Percentiles rank a stretch among this genome's conserved stretches.
These are phyloP conservation scores for Tachina grossa DNA, from an alignment of 2,888 invertebrate species.

Conservation along the genomic window DNA sequence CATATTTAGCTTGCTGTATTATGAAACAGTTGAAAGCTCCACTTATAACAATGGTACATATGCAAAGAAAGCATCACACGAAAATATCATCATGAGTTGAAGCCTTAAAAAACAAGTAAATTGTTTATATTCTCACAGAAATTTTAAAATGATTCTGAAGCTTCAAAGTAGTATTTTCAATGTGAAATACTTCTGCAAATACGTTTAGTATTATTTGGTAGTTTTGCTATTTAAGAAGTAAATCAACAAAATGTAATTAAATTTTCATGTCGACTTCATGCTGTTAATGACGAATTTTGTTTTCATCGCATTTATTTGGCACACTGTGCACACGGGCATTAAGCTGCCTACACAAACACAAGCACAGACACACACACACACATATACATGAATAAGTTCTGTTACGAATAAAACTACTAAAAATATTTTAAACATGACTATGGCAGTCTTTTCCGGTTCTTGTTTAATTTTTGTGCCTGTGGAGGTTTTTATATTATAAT, in stretches of 20 bases:
- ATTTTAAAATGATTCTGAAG: too few relatives aligned
- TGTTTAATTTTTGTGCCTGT: conserved; percentile 31
- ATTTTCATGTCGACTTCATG: conserved; percentile 18
- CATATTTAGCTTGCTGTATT: too few relatives aligned
- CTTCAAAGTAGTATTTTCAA: neutral
- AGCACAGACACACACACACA: too few relatives aligned
- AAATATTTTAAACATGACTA: conserved; percentile 28
- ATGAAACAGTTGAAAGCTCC: neutral
- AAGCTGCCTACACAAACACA: neutral
- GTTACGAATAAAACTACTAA: conserved; percentile 17
- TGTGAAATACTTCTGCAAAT: neutral
- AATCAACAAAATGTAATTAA: neutral
- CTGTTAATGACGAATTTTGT: neutral
- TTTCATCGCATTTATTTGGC: neutral
- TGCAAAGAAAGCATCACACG: too few relatives aligned
- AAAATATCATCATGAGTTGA: too few relatives aligned
- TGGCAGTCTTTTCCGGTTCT: conserved; percentile 44
- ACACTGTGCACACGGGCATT: neutral
- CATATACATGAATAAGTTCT: neutral
- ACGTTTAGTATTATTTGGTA: too few relatives aligned
- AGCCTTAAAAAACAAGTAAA: too few relatives aligned
- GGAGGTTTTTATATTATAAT: neutral
- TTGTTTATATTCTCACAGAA: too few relatives aligned
- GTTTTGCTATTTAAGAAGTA: neutral
- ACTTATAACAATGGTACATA: too few relatives aligned